These are phyloP conservation scores for Notamacropus eugenii DNA, from an alignment of 2,797 vertebrate species.

Conservation along the genomic window DNA sequence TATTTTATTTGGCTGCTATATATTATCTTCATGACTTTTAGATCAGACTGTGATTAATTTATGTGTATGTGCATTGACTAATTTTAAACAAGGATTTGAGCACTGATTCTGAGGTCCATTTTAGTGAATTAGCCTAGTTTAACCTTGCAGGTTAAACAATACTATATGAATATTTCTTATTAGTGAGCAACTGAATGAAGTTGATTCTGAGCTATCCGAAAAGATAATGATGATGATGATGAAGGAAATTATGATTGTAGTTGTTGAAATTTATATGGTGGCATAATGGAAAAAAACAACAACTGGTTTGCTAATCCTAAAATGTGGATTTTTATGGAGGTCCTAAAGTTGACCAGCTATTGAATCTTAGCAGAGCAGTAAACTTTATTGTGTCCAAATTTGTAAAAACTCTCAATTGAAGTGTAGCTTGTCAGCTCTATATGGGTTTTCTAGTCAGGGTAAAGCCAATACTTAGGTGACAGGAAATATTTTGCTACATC, in stretches of 20 bases:
- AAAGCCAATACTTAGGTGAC: background rate
- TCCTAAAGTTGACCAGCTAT: background rate
- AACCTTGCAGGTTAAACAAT: background rate
- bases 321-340: background rate
- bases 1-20: conserved; percentile 15
- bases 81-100: conserved; percentile 11
- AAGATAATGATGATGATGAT: background rate
- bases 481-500: background rate
- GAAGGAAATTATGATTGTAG: background rate
- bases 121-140: background rate
- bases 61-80: background rate
- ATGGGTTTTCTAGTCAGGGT: background rate
- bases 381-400: background rate
- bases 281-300: background rate
- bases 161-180: background rate
- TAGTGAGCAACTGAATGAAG: background rate
- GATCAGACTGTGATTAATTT: conserved; percentile 48
- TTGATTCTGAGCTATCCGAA: background rate
- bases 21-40: conserved; percentile 9
- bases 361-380: conserved; percentile 25
- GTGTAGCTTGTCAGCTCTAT: background rate
- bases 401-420: conserved; percentile 18
- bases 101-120: conserved; percentile 17
- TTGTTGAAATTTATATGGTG: conserved; percentile 13
- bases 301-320: background rate